Conservation (phyloP, 2,797 vertebrate species). For the Leucoraja ocellata region DNA sequence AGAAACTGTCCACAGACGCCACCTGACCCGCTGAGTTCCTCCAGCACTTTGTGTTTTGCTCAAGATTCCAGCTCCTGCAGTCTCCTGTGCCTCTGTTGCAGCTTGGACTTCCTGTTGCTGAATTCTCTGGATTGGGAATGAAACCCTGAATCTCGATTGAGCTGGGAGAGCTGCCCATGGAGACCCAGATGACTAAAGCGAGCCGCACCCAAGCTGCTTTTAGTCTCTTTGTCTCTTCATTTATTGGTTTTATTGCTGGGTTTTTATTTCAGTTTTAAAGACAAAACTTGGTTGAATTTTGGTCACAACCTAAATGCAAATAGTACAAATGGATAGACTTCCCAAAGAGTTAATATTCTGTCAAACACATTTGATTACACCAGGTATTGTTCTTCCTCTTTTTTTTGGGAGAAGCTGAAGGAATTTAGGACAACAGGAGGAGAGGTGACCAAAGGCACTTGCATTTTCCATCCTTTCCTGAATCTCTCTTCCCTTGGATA, state of each 20-base stretch:
- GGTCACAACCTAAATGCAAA: not conserved
- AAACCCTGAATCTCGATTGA: no score
- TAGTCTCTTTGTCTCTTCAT: not conserved
- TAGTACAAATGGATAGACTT: not conserved
- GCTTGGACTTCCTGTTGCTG: no score
- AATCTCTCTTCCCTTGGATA: not conserved
- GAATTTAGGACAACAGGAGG: not conserved
- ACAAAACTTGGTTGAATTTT: not conserved
- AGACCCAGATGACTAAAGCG: no score
- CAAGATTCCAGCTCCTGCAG: no score
- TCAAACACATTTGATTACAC: not conserved
- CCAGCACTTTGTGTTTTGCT: no score
- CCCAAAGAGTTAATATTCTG: not conserved
- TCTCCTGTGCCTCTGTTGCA: no score
- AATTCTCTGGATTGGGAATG: no score
- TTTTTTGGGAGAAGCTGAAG: not conserved
- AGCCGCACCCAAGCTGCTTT: no score
- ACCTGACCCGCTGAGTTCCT: no score
- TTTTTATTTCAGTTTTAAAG: not conserved
- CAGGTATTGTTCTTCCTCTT: not conserved
- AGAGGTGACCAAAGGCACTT: not conserved
- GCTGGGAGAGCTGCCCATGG: no score
- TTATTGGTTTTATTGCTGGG: not conserved
- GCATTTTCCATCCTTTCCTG: not conserved
- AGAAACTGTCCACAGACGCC: no score